Conservation (phyloP, 2,888 invertebrate genomes). For the Eretmocerus hayati region DNA sequence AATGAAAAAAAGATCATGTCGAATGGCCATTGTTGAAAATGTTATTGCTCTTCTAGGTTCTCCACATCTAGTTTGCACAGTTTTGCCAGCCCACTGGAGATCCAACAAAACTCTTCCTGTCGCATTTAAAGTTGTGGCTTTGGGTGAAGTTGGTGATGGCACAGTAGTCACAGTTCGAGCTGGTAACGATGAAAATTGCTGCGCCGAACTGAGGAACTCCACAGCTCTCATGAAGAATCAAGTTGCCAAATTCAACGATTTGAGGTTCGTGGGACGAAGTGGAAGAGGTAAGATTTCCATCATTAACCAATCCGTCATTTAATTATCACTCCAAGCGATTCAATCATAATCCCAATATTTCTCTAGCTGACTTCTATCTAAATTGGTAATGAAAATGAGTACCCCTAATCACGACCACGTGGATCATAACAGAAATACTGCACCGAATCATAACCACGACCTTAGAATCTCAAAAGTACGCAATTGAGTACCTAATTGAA, state of each 20-base stretch:
- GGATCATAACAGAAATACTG: too few species aligned
- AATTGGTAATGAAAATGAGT: too few species aligned
- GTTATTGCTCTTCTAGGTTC: slow-evolving; percentile 51
- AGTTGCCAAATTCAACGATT: slow-evolving; percentile 97
- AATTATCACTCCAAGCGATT: too few species aligned
- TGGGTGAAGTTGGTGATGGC: slow-evolving; percentile 92
- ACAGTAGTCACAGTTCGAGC: slow-evolving; percentile 93
- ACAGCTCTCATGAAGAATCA: slow-evolving; percentile 97
- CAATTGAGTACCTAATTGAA: slow-evolving; percentile 9
- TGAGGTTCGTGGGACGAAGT: slow-evolving; percentile 96
- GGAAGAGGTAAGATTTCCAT: slow-evolving; percentile 78
- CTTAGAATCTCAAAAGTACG: too few species aligned
- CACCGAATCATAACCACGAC: too few species aligned
- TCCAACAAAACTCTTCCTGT: slow-evolving; percentile 97
- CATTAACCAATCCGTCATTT: too few species aligned
- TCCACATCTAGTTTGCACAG: slow-evolving; percentile 92
- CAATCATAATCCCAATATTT: too few species aligned
- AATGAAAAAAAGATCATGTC: not conserved
- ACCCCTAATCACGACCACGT: too few species aligned
- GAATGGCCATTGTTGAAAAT: too few species aligned
- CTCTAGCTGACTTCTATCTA: too few species aligned
- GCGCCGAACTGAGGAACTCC: slow-evolving; percentile 90
- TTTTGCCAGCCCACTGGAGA: slow-evolving; percentile 92
- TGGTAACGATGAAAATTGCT: slow-evolving; percentile 97
- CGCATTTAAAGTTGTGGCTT: slow-evolving; percentile 92